Evolutionary conservation across 1,140 invertebrate species (phyloP), one percentile per base, ranked within the genome.

Genomic region (Caenorhabditis briggsae): DNA sequence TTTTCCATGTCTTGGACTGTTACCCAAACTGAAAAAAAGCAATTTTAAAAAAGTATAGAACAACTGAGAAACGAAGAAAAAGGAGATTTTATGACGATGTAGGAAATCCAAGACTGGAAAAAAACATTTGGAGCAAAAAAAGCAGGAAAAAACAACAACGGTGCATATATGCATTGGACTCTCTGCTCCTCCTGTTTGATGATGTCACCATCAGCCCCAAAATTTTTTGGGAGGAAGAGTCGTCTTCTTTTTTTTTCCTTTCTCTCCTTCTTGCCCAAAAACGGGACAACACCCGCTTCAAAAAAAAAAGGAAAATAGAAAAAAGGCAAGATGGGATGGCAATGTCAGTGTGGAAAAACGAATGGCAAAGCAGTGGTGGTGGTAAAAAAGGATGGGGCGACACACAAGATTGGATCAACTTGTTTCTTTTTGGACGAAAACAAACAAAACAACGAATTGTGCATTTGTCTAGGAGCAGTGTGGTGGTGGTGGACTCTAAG

Each of bases 341-440:
- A 78, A 78, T 78, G 70, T 50, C 70, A 78, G 43, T 78, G 70
- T 33, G 59, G n/a, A 14, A 78, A 74, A 78, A 23, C 70, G 46
- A 78, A 78, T 48, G 43, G 46, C 70, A 78, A 78, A 78, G 70
- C 48, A 50, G 70, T 14, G 18, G 33, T 33, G 16, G 41, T 8
- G 64, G 64, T 12, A 33, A 16, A 43, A n/a, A 70, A 20, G 59
- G 56, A 53, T 16, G 50, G 56, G 70, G 33, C 33, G 33, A 33
- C 33, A 33, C 33, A 33, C 33, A 33, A 78, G 43, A 78, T 78
- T 78, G 70, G 70, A 78, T 78, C 70, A 78, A 78, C 70, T 78
- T 78, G 70, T 78, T 78, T 78, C 70, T 78, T 78, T 78, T 78
- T 78, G 25, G 46, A 50, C 70, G 50, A 78, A 53, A 78, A 78